Conservation (phyloP, 1,140 invertebrate species). For the Sycophaga agraensis region DNA sequence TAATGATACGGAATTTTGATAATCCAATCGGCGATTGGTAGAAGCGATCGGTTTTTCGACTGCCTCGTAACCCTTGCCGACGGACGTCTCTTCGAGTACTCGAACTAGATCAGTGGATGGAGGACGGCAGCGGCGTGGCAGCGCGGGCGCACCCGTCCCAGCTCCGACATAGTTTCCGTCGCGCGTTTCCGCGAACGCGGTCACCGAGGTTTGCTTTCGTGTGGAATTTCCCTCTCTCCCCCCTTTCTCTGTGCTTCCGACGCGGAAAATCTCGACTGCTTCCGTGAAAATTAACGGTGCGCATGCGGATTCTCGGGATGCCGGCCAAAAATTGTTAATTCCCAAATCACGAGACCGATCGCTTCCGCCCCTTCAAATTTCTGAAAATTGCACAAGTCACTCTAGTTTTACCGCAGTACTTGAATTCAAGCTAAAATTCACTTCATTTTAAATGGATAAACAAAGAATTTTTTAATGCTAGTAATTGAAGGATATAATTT, state of each 20-base stretch:
- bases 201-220: not conserved
- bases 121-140: not conserved
- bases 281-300: conserved; percentile 1
- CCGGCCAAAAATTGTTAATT: not conserved
- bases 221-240: not conserved
- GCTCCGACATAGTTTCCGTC: conserved; percentile 8
- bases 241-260: too few relatives aligned
- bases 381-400: too few relatives aligned
- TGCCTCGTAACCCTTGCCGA: not conserved
- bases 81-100: not conserved
- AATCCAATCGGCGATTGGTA: not conserved
- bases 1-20: conserved; percentile 8
- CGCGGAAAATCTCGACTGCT: conserved; percentile 7
- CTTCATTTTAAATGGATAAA: too few relatives aligned
- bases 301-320: conserved; percentile 8
- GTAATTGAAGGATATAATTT: too few relatives aligned
- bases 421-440: too few relatives aligned
- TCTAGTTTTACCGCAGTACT: too few relatives aligned
- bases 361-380: too few relatives aligned
- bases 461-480: too few relatives aligned
- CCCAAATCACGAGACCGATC: too few relatives aligned
- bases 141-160: not conserved
- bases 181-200: not conserved
- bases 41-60: conserved; percentile 10
- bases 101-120: not conserved